A percentile compares a stretch with the other conserved stretches of the same genome.
Evolutionary conservation across 2,888 invertebrate species (phyloP).

Genomic region (Leucophenga maculata): DNA sequence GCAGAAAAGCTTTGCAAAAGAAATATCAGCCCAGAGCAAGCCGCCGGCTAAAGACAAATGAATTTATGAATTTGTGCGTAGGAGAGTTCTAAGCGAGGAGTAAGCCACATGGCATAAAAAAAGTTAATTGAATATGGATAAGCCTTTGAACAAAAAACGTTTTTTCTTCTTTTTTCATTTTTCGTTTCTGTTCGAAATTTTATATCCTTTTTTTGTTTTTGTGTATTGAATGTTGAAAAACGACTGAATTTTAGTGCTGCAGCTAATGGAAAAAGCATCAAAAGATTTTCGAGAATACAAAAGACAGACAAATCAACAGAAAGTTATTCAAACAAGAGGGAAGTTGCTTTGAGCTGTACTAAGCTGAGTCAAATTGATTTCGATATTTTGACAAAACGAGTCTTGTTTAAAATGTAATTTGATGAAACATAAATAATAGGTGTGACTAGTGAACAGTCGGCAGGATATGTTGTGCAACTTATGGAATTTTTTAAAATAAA

Average conservation of each 20-base stretch:
- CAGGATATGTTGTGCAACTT: too few species aligned
- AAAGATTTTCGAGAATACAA: slow-evolving; percentile 47
- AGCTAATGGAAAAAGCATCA: slow-evolving; percentile 63
- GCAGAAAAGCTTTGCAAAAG: slow-evolving; percentile 20
- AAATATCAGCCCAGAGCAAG: slow-evolving; percentile 5
- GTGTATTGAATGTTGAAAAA: slow-evolving; percentile 9
- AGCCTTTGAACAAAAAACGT: slow-evolving; percentile 31
- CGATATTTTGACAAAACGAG: background rate
- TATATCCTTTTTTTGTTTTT: slow-evolving; percentile 4
- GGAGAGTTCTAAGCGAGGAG: background rate
- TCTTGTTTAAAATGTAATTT: background rate
- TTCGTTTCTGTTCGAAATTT: background rate
- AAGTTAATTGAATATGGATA: slow-evolving; percentile 57
- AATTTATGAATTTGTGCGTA: slow-evolving; percentile 23
- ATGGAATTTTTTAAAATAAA: too few species aligned
- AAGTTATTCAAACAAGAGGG: too few species aligned
- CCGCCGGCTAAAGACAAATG: slow-evolving; percentile 19
- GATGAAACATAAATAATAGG: too few species aligned
- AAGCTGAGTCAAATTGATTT: background rate
- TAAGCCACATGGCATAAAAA: slow-evolving; percentile 32
- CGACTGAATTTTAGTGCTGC: slow-evolving; percentile 23
- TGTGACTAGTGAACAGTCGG: too few species aligned
- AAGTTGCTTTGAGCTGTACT: too few species aligned
- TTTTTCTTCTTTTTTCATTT: slow-evolving; percentile 12
- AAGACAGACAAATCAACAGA: background rate